phyloP scores from a whole-genome alignment of 2,888 invertebrate genomes.

The Caenorhabditis auriculariae region DNA sequence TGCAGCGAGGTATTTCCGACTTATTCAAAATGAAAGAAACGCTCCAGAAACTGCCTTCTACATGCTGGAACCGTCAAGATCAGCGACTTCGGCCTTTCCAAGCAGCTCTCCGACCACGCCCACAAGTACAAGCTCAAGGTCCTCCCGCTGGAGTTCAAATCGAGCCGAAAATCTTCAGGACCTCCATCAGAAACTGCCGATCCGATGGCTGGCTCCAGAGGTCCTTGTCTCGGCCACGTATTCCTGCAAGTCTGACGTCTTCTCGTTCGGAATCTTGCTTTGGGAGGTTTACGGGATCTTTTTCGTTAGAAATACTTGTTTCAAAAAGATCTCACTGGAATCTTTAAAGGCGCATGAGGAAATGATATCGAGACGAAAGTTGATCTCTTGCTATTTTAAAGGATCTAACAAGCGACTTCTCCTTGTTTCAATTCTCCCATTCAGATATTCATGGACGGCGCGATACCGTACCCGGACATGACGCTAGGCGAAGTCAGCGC shows the following conservation, averaged over 20 bases:
- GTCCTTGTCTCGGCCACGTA: constrained; percentile 38
- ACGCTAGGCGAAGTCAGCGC: constrained; percentile 34
- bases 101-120: constrained; percentile 35
- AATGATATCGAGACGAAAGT: too few species aligned
- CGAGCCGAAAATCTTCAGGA: constrained; percentile 9
- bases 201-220: constrained; percentile 50
- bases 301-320: too few species aligned
- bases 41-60: constrained; percentile 49
- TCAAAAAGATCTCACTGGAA: too few species aligned
- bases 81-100: constrained; percentile 48
- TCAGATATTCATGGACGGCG: constrained; percentile 34
- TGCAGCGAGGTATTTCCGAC: constrained; percentile 35
- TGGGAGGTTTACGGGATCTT: too few species aligned
- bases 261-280: constrained; percentile 43
- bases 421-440: too few species aligned
- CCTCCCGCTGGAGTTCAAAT: neutral
- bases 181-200: constrained; percentile 39
- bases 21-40: too few species aligned
- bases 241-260: constrained; percentile 44
- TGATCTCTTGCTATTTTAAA: too few species aligned
- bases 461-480: constrained; percentile 45
- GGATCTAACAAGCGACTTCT: too few species aligned
- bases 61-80: constrained; percentile 38
- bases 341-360: too few species aligned
- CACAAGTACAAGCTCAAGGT: constrained; percentile 43